These are phyloP conservation scores for Celastrina argiolus DNA, from an alignment of 2,888 invertebrate genomes.

Conservation along the genomic window DNA sequence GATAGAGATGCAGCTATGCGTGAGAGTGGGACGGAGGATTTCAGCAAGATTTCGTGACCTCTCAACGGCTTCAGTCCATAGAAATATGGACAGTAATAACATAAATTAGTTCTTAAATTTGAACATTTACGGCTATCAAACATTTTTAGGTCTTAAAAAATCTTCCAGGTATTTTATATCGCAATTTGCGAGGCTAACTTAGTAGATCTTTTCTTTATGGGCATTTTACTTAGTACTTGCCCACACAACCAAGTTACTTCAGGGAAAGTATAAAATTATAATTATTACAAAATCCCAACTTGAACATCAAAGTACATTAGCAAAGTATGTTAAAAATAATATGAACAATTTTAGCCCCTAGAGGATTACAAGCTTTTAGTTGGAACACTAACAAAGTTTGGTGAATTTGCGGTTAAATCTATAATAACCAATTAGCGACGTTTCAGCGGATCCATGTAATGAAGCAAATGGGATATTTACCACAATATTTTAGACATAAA, in stretches of 20 bases:
- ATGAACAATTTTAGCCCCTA: slow-evolving; percentile 23
- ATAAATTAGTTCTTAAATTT: slow-evolving; percentile 79
- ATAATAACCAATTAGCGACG: slow-evolving; percentile 35
- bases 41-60: slow-evolving; percentile 75
- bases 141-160: not conserved
- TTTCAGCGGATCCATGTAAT: slow-evolving; percentile 28
- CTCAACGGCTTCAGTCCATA: slow-evolving; percentile 73
- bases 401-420: slow-evolving; percentile 34
- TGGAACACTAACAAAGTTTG: slow-evolving; percentile 30
- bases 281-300: not conserved
- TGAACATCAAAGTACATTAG: slow-evolving; percentile 3
- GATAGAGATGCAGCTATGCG: slow-evolving; percentile 50
- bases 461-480: slow-evolving; percentile 6
- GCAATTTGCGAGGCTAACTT: too few relatives aligned
- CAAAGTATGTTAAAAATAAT: slow-evolving; percentile 16
- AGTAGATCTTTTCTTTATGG: too few relatives aligned
- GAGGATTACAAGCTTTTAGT: slow-evolving; percentile 30
- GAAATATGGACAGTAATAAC: slow-evolving; percentile 78
- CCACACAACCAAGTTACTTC: too few relatives aligned
- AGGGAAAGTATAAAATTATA: not conserved
- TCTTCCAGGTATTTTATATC: too few relatives aligned
- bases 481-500: not conserved
- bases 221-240: too few relatives aligned
- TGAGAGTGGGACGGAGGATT: slow-evolving; percentile 46
- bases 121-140: slow-evolving; percentile 53